These are phyloP conservation scores for Clivina fossor DNA, from an alignment of 2,888 invertebrate genomes.

Conservation along the genomic window DNA sequence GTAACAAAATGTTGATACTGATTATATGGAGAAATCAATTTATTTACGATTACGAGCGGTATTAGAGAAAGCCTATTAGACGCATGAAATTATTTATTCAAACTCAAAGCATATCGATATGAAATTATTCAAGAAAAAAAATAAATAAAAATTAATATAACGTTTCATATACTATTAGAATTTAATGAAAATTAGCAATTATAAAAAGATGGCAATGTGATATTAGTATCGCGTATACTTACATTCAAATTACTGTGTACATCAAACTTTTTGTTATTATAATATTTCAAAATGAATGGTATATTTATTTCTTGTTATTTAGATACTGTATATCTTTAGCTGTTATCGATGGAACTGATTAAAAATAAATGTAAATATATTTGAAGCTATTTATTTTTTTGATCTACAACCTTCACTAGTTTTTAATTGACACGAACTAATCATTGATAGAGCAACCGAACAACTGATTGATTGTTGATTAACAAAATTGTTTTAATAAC, in stretches of 20 bases:
- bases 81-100: conserved; percentile 5
- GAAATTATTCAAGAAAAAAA: not conserved
- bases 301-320: conserved; percentile 37
- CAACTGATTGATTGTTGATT: too few relatives aligned
- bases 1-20: not conserved
- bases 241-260: conserved; percentile 10
- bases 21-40: not conserved
- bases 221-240: conserved; percentile 21
- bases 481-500: too few relatives aligned
- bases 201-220: conserved; percentile 24
- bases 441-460: too few relatives aligned
- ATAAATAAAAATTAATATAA: not conserved
- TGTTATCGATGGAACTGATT: conserved; percentile 41
- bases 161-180: conserved; percentile 5
- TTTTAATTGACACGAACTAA: too few relatives aligned
- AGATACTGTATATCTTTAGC: conserved; percentile 39
- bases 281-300: conserved; percentile 8
- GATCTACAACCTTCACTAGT: too few relatives aligned
- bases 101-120: conserved; percentile 23
- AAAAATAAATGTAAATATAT: conserved; percentile 36
- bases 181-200: conserved; percentile 12
- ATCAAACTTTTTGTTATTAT: conserved; percentile 9
- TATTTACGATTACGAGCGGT: not conserved
- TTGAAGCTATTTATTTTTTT: too few relatives aligned
- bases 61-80: not conserved